Base-by-base conservation (phyloP, 2,797 vertebrate genomes). In the Myotis daubentonii region DNA sequence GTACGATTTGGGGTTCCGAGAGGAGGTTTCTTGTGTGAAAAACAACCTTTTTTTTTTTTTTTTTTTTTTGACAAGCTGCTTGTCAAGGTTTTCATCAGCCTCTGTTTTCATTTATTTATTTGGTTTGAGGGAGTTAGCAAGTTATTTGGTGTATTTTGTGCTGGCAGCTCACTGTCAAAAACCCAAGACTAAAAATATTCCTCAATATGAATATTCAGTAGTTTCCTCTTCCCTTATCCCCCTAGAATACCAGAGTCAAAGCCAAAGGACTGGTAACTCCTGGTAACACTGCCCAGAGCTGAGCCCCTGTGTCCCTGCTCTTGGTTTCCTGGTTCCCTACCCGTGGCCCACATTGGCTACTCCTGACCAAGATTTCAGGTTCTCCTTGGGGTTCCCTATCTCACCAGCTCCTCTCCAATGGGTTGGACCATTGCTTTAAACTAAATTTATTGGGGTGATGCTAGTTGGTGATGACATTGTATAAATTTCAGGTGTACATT, bases 41-140 rank as follows among this genome's bases (percentile, higher is more conserved):
- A 98, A 97, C 96, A 97, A 95, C 96, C 97, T 97, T 98, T 97
- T 44, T 10, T 96, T 97, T 97, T 98, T 47, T 12, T 51, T 51
- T 95, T 97, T 97, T 97, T 60, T 96, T 97, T 97, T 97, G 97
- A 98, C 97, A 97, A 97, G 97, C 95, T 96, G 89, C 95, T 97
- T 98, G 97, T 98, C 97, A 97, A 80, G 95, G 92, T 97, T 98
- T 98, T 97, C 97, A 96, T 85, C 97, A 98, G 97, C 89, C 92
- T 97, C 94, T 97, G 97, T 97, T 97, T 98, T 98, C 97, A 98
- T 98, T 98, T 98, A 98, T 98, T 97, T 98, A 98, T 98, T 98
- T 97, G 97, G 98, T 98, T 97, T 94, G 92, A 97, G 97, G 96
- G 95, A 95, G 96, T 97, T 97, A 97, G 97, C 96, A 97, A 96